Base-by-base conservation (phyloP, 2,113 vertebrate species). In the Bagarius yarrelli region DNA sequence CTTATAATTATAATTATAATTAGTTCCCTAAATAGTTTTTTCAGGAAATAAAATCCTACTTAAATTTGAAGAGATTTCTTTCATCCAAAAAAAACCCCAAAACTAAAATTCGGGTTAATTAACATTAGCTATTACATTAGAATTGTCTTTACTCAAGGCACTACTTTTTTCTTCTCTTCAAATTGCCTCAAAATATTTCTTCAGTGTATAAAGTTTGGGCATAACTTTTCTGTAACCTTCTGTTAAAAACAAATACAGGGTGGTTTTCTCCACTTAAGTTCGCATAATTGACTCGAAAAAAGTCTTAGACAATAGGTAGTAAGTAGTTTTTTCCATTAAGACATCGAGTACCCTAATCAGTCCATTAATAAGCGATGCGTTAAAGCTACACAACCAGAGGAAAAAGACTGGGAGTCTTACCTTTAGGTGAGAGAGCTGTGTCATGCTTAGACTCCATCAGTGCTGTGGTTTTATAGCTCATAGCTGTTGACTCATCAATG, bases 401-500 rank as follows among this genome's bases (percentile, higher is more conserved):
- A 72, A 79, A 64, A 59, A 66, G 52, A 84, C 75, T 72, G 40
- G 44, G 40, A 44, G 40, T 77, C 83, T 83, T 85, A 84, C 85
- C 84, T 85, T 81, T 79, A 79, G 78, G 79, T 85, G 79, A 53
- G 83, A 34, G 72, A 81, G 47, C 82, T 84, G 83, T 85, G 44
- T 81, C 81, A 85, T 83, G 75, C 56, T 72, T 80, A 66, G 81
- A 25, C 79, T 83, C 83, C 85, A 85, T 87, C 81, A 85, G 83
- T 78, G 81, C 78, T 47, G 60, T 60, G 85, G 79, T 75, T 87
- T 87, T 87, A 87, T 87, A 87, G 85, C 78, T 81, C 75, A 76
- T 83, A 70, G 81, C 56, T 81, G 83, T 85, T 87, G 85, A 87
- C 83, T 87, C 85, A 87, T 79, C 81, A 71, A 44, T 87, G 85